Percentiles rank a stretch among this genome's conserved stretches.
These are phyloP conservation scores for Creontiades dilutus DNA, from an alignment of 2,888 invertebrate genomes.

Conservation along the genomic window DNA sequence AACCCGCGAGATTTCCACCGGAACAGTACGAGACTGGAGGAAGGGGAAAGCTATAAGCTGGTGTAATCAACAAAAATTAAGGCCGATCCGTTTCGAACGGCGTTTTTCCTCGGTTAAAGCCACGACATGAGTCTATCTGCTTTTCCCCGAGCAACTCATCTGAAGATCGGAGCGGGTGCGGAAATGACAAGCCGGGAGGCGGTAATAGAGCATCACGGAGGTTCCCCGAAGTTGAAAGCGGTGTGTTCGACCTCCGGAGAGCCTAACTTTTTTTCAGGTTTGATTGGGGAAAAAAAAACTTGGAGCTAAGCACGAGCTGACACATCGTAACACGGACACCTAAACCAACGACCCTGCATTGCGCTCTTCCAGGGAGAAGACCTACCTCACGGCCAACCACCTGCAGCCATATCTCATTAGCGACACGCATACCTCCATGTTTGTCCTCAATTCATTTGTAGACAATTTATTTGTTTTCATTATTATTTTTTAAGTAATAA, in stretches of 20 bases:
- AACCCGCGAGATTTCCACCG: constrained; percentile 61
- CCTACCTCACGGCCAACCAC: constrained; percentile 41
- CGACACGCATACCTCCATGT: constrained; percentile 48
- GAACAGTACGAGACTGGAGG: constrained; percentile 5
- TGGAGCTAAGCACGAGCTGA: constrained; percentile 65
- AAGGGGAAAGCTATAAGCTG: constrained; percentile 31
- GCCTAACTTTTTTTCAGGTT: constrained; percentile 23
- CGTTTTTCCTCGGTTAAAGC: neutral
- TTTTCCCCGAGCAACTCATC: constrained; percentile 18
- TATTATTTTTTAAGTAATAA: neutral
- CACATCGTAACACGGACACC: constrained; percentile 64
- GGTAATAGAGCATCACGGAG: constrained; percentile 2
- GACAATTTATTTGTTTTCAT: neutral
- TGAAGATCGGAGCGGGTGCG: neutral
- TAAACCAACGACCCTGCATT: constrained; percentile 51
- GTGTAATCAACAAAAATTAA: constrained; percentile 61
- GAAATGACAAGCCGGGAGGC: constrained; percentile 36
- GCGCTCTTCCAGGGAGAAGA: constrained; percentile 42
- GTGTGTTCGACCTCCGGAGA: constrained; percentile 48
- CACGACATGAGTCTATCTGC: neutral
- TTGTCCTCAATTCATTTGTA: neutral
- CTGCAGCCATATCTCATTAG: constrained; percentile 46
- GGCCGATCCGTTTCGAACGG: constrained; percentile 8
- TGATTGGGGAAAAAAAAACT: neutral
- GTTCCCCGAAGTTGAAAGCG: neutral